Evolutionary conservation across 2,113 vertebrate species (phyloP).

Genomic region (Sturnira hondurensis): DNA sequence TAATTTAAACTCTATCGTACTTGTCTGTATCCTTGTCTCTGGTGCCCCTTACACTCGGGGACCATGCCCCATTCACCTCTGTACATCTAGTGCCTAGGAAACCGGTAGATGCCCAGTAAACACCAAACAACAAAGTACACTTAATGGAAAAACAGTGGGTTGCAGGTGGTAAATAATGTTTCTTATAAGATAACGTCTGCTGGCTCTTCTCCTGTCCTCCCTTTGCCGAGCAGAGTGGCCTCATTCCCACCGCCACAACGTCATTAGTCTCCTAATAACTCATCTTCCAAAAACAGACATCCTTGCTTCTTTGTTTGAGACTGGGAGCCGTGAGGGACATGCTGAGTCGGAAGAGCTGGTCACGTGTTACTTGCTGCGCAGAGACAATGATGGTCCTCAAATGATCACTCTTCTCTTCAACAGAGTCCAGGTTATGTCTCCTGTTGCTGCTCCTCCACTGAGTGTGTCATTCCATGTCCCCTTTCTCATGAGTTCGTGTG

Average conservation of each 20-base stretch:
- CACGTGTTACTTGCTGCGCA: background rate
- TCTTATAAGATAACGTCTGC: background rate
- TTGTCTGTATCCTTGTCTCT: background rate
- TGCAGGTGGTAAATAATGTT: background rate
- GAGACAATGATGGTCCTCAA: background rate
- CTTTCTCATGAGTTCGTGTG: background rate
- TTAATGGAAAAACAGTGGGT: background rate
- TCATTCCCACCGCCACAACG: background rate
- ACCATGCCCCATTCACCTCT: background rate
- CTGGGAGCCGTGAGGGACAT: too few relatives aligned
- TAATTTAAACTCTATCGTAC: background rate
- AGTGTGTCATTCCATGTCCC: background rate
- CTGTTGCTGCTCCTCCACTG: background rate
- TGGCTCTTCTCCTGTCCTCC: background rate
- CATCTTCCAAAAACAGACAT: background rate
- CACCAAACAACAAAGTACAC: background rate
- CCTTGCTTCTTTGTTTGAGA: background rate
- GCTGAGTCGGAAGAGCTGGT: background rate
- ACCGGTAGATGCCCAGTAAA: background rate
- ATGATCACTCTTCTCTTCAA: background rate
- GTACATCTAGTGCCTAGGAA: background rate
- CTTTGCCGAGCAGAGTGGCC: background rate
- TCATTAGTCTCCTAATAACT: background rate
- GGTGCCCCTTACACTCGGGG: background rate
- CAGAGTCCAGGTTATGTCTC: background rate